Conservation (phyloP, 2,888 invertebrate genomes). For the Muscina levida region DNA sequence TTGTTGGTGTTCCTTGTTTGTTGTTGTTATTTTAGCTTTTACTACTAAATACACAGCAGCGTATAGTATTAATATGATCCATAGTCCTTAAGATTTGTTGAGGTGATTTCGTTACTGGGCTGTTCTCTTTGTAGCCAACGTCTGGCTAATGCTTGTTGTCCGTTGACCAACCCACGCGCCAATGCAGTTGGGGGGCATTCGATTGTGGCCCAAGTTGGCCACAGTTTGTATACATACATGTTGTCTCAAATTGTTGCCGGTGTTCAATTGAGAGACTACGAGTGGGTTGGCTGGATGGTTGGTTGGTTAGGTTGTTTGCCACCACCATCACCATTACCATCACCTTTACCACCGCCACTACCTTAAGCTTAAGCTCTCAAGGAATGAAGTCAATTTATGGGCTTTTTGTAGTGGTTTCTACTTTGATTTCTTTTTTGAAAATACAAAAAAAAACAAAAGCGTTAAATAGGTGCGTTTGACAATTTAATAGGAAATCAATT, state of each 20-base stretch:
- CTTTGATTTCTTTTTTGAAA: conserved; percentile 36
- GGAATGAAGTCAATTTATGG: conserved; percentile 14
- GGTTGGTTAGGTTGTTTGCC: neutral
- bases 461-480: conserved; percentile 70
- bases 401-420: conserved; percentile 42
- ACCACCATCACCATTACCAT: too few relatives aligned
- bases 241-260: conserved; percentile 23
- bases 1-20: conserved; percentile 15
- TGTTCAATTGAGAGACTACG: conserved; percentile 7
- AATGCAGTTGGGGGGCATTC: too few relatives aligned
- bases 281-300: conserved; percentile 31
- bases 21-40: conserved; percentile 45
- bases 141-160: conserved; percentile 49
- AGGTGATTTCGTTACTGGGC: conserved; percentile 13
- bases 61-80: conserved; percentile 58
- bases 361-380: neutral
- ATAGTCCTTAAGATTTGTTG: conserved; percentile 56
- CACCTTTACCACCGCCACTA: conserved; percentile 5
- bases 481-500: conserved; percentile 70
- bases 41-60: conserved; percentile 37
- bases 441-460: too few relatives aligned
- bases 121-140: too few relatives aligned
- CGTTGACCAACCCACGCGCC: conserved; percentile 68
- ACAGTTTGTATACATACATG: conserved; percentile 21
- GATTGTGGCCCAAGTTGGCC: conserved; percentile 34